Evolutionary conservation across 2,113 vertebrate species (phyloP).

Genomic region (Genyomyrus donnyi): DNA sequence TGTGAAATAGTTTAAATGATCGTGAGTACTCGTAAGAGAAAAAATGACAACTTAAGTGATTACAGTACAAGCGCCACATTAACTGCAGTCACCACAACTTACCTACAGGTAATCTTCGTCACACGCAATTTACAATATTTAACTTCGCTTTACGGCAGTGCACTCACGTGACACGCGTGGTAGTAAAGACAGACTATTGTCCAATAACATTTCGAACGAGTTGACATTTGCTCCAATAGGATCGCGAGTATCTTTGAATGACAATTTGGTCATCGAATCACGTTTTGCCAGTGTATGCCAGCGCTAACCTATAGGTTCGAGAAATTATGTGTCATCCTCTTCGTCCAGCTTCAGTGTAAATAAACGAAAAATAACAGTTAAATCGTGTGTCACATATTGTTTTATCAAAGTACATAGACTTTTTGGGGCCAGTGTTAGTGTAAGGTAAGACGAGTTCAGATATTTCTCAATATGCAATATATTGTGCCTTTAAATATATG

Average conservation of each 20-base stretch:
- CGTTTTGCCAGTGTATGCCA: neutral
- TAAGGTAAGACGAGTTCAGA: neutral
- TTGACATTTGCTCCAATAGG: conserved; percentile 34
- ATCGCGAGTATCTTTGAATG: conserved; percentile 27
- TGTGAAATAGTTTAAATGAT: neutral
- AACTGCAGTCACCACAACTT: neutral
- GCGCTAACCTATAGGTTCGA: neutral
- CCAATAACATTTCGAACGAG: conserved; percentile 33
- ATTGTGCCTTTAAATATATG: neutral
- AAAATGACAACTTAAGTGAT: neutral
- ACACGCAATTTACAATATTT: conserved; percentile 11
- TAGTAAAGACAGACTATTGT: neutral
- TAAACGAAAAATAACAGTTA: neutral
- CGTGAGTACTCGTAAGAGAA: neutral
- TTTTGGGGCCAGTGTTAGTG: neutral
- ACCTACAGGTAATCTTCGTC: neutral
- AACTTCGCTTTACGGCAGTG: conserved; percentile 36
- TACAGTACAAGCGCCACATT: neutral
- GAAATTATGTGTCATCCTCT: neutral
- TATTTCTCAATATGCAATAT: neutral
- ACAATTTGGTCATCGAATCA: conserved; percentile 39
- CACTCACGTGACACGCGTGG: neutral
- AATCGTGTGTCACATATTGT: neutral
- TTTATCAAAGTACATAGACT: neutral
- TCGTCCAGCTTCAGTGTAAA: neutral